Percentiles rank a stretch among this genome's conserved stretches.
phyloP scores from a whole-genome alignment of 1,140 invertebrate species.

The Bombus turneri region DNA sequence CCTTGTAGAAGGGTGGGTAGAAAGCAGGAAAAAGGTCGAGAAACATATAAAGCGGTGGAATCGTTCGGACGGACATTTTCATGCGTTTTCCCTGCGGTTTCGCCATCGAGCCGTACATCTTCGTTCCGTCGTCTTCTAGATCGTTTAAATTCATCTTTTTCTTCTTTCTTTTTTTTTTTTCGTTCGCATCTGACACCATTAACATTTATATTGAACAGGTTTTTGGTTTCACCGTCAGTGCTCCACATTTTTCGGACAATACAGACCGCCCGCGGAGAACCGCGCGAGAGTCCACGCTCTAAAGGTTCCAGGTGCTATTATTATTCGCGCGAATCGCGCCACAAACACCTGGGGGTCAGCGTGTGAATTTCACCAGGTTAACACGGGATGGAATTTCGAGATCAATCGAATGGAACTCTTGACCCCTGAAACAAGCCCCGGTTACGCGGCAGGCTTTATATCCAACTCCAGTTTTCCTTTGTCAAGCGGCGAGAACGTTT shows the following conservation, averaged over 20 bases:
- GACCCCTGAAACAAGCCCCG: slow-evolving; percentile 18
- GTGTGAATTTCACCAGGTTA: slow-evolving; percentile 59
- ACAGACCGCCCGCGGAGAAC: slow-evolving; percentile 56
- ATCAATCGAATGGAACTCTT: slow-evolving; percentile 20
- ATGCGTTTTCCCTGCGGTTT: slow-evolving; percentile 51
- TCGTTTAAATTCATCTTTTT: slow-evolving; percentile 43
- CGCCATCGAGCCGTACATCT: slow-evolving; percentile 32
- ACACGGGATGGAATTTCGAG: slow-evolving; percentile 18
- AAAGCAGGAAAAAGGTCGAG: neutral
- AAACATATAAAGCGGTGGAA: slow-evolving; percentile 21
- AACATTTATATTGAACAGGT: slow-evolving; percentile 72
- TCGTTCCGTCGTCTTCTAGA: slow-evolving; percentile 1
- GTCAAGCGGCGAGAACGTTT: neutral
- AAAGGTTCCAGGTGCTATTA: slow-evolving; percentile 49
- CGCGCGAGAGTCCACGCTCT: slow-evolving; percentile 53
- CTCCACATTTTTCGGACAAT: slow-evolving; percentile 70
- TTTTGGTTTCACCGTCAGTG: slow-evolving; percentile 50
- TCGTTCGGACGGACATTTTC: slow-evolving; percentile 48
- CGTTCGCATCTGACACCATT: slow-evolving; percentile 54
- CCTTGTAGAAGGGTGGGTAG: neutral
- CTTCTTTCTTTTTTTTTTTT: neutral
- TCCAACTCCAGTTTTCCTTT: neutral
- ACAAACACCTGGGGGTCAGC: slow-evolving; percentile 56
- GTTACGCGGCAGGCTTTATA: neutral
- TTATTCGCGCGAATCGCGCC: slow-evolving; percentile 59